A percentile compares a stretch with the other conserved stretches of the same genome.
Evolutionary conservation across 2,113 vertebrate genomes (phyloP).

Genomic region (Ctenodactylus gundi): DNA sequence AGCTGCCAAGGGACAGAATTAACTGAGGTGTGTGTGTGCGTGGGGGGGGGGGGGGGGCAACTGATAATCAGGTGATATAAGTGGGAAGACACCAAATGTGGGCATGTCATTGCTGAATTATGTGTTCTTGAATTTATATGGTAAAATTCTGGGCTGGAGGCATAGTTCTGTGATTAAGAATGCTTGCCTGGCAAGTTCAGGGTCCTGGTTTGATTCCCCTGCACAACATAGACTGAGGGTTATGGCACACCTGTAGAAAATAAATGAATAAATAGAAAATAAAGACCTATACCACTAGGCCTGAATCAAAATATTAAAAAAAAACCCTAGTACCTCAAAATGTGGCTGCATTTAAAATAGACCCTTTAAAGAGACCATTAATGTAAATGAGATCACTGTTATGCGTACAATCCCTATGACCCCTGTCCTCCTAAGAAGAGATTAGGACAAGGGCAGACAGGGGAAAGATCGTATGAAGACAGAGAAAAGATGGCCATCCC

Average conservation of each 20-base stretch:
- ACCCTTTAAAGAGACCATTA: neutral
- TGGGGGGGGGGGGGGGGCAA: fast-evolving
- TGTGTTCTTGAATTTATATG: neutral
- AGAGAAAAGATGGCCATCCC: neutral
- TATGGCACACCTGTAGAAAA: too few relatives aligned
- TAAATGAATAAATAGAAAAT: too few relatives aligned
- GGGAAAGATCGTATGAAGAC: neutral
- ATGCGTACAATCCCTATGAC: neutral
- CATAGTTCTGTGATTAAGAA: too few relatives aligned
- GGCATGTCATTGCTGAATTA: neutral
- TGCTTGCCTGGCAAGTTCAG: too few relatives aligned
- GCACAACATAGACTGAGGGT: too few relatives aligned
- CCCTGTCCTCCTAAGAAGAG: neutral
- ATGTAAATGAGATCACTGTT: neutral
- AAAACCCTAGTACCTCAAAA: neutral
- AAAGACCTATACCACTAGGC: too few relatives aligned
- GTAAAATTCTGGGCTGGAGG: neutral
- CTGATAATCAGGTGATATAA: neutral
- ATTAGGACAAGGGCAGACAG: neutral
- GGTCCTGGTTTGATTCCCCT: too few relatives aligned
- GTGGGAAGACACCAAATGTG: neutral
- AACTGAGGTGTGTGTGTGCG: too few relatives aligned
- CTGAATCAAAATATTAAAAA: too few relatives aligned
- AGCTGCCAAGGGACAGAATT: neutral
- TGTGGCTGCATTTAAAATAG: neutral